A percentile compares a stretch with the other conserved stretches of the same genome.
Evolutionary conservation across 2,113 vertebrate genomes (phyloP).

Genomic region (Sander vitreus): DNA sequence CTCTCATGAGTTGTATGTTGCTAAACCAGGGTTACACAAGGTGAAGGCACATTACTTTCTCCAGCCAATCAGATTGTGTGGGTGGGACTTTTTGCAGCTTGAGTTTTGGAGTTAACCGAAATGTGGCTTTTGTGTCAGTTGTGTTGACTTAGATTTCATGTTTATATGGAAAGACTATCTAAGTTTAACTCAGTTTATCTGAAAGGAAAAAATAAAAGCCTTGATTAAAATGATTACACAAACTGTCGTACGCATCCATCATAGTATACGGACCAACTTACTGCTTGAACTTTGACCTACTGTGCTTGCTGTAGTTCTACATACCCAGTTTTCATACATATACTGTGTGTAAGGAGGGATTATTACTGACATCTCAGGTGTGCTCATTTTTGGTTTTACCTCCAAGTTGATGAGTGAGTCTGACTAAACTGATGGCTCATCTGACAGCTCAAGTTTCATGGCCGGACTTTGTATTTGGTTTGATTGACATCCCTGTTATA

Average conservation of each 20-base stretch:
- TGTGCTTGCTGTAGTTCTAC: no score
- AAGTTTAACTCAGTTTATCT: background rate
- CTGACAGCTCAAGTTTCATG: no score
- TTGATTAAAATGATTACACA: no score
- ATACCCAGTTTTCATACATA: no score
- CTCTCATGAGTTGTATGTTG: slow-evolving; percentile 19
- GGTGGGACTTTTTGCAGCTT: slow-evolving; percentile 21
- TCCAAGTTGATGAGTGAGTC: background rate
- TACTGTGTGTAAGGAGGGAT: no score
- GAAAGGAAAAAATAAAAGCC: no score
- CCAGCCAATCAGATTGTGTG: slow-evolving; percentile 9
- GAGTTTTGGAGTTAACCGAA: background rate
- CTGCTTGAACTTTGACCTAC: no score
- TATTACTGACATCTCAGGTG: no score
- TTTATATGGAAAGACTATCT: background rate
- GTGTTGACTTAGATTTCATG: background rate
- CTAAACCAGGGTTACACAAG: slow-evolving; percentile 50
- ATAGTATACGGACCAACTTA: no score
- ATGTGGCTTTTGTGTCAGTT: background rate
- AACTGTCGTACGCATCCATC: no score
- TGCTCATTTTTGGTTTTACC: no score
- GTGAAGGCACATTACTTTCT: slow-evolving; percentile 28
- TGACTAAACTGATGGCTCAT: background rate
- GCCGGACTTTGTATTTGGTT: background rate
- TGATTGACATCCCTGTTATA: background rate